phyloP scores from a whole-genome alignment of 1,140 invertebrate genomes.

The Grapholita molesta region DNA sequence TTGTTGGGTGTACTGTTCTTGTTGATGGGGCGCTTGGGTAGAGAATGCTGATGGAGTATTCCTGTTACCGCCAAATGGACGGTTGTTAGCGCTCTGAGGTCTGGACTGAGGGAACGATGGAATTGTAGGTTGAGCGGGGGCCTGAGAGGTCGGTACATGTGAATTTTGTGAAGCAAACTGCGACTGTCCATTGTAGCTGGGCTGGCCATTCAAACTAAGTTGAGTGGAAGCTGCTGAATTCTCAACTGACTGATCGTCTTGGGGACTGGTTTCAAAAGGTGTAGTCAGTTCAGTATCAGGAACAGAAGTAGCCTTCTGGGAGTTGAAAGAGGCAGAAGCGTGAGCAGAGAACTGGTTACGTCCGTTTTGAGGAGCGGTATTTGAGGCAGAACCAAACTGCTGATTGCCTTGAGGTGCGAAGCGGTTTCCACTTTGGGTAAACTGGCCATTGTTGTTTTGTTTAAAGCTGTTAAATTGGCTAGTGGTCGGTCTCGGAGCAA shows the following conservation, averaged over 20 bases:
- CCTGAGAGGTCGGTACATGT: not conserved
- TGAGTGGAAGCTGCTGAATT: not conserved
- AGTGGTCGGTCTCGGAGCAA: not conserved
- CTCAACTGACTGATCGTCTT: not conserved
- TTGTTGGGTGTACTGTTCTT: not conserved
- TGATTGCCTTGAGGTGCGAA: not conserved
- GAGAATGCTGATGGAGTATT: not conserved
- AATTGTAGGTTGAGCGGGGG: not conserved
- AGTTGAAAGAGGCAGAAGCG: constrained; percentile 16
- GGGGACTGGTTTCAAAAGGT: constrained; percentile 34
- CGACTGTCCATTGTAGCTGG: constrained; percentile 3
- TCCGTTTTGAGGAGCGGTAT: not conserved
- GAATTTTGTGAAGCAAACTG: not conserved
- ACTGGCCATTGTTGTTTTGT: not conserved
- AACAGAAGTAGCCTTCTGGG: constrained; percentile 31
- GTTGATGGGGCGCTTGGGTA: not conserved
- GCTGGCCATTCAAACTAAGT: not conserved
- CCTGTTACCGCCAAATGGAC: not conserved
- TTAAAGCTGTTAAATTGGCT: not conserved
- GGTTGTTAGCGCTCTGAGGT: not conserved
- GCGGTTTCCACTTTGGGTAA: not conserved
- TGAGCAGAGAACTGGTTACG: constrained; percentile 1
- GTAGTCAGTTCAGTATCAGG: constrained; percentile 41
- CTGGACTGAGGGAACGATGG: constrained; percentile 7
- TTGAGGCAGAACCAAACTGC: constrained; percentile 2